Evolutionary conservation across 2,888 invertebrate genomes (phyloP).

Genomic region (Creontiades dilutus): DNA sequence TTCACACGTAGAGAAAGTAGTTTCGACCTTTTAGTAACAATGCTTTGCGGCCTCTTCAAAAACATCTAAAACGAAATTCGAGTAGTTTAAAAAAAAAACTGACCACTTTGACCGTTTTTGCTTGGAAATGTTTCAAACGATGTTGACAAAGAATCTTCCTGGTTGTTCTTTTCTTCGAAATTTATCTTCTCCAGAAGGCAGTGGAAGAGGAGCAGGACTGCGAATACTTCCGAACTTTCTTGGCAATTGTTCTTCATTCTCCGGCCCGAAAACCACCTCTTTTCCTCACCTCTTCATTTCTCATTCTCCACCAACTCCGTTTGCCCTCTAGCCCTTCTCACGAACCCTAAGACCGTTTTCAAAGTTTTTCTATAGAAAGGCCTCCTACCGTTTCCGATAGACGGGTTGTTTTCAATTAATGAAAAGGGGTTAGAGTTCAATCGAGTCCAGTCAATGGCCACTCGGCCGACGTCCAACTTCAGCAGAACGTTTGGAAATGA

Average conservation of each 20-base stretch:
- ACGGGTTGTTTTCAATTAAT: constrained; percentile 57
- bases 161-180: background rate
- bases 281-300: constrained; percentile 2
- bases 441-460: background rate
- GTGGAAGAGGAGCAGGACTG: background rate
- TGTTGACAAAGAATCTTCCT: constrained; percentile 15
- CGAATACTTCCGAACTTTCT: constrained; percentile 48
- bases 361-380: constrained; percentile 52
- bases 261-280: background rate
- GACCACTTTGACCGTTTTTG: background rate
- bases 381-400: constrained; percentile 14
- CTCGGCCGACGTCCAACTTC: background rate
- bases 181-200: background rate
- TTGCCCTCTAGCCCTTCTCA: background rate
- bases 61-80: background rate
- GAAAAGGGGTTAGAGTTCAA: background rate
- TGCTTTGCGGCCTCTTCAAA: background rate
- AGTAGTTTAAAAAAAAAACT: background rate
- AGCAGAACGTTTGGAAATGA: background rate
- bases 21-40: too few species aligned
- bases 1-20: too few species aligned
- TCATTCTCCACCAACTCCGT: constrained; percentile 27
- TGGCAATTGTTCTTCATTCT: constrained; percentile 56
- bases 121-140: background rate
- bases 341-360: background rate